A percentile compares a stretch with the other conserved stretches of the same genome.
Evolutionary conservation across 2,113 vertebrate genomes (phyloP).

Genomic region (Rhinichthys klamathensis): DNA sequence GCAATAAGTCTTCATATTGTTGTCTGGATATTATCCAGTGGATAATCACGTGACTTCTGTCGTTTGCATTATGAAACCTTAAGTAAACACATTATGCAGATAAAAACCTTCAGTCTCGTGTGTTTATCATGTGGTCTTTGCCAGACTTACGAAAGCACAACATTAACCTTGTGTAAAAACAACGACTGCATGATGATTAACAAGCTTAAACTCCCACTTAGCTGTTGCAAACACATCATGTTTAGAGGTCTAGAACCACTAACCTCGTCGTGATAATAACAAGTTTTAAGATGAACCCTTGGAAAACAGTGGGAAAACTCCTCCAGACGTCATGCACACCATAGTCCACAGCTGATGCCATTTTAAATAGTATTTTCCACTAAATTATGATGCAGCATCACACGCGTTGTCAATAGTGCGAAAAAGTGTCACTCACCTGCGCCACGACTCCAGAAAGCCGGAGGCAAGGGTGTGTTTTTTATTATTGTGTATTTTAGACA

Average conservation of each 20-base stretch:
- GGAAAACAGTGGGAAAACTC: not conserved
- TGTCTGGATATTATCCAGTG: too few relatives aligned
- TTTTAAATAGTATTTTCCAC: not conserved
- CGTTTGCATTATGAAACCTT: not conserved
- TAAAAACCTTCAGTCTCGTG: not conserved
- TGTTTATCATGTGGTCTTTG: constrained; percentile 30
- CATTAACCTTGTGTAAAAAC: constrained; percentile 9
- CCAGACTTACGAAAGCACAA: constrained; percentile 3
- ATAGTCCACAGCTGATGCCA: not conserved
- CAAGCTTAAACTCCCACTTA: not conserved
- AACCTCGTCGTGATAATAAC: constrained; percentile 1
- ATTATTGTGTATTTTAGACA: not conserved
- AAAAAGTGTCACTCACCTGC: constrained; percentile 28
- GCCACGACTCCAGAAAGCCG: not conserved
- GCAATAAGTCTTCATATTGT: not conserved
- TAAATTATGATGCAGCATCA: not conserved
- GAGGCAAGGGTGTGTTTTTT: not conserved
- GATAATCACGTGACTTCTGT: not conserved
- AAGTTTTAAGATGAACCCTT: not conserved
- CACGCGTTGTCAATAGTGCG: not conserved
- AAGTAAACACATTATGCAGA: constrained; percentile 17
- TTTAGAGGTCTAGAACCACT: not conserved
- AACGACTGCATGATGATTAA: not conserved
- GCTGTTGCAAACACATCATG: not conserved
- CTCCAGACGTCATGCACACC: constrained; percentile 1